phyloP scores from a whole-genome alignment of 2,888 invertebrate genomes.

The Hirtodrosophila cameraria region DNA sequence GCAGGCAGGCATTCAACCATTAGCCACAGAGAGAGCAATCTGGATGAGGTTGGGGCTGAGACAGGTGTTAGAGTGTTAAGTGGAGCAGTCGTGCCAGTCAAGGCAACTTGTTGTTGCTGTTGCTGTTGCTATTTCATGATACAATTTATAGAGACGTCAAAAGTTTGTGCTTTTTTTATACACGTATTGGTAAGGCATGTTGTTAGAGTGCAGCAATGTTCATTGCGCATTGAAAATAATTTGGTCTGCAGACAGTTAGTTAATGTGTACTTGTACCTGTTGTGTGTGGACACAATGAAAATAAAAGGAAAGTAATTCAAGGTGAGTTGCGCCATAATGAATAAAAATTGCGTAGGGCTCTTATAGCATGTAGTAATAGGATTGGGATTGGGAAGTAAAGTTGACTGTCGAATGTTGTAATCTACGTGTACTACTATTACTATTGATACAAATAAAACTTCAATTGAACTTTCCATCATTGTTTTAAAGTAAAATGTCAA shows the following conservation, averaged over 20 bases:
- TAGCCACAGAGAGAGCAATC: slow-evolving; percentile 36
- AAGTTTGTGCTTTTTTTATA: slow-evolving; percentile 33
- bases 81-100: slow-evolving; percentile 60
- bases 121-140: slow-evolving; percentile 34
- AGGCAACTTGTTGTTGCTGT: slow-evolving; percentile 38
- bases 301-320: slow-evolving; percentile 61
- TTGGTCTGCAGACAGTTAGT: slow-evolving; percentile 21
- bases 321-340: slow-evolving; percentile 52
- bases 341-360: slow-evolving; percentile 21
- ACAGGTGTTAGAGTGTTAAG: slow-evolving; percentile 65
- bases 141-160: slow-evolving; percentile 55
- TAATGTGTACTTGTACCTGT: slow-evolving; percentile 7
- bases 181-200: slow-evolving; percentile 17
- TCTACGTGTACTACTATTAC: not conserved
- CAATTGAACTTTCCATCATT: slow-evolving; percentile 24
- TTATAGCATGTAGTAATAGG: not conserved
- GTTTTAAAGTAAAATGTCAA: slow-evolving; percentile 26
- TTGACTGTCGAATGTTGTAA: not conserved
- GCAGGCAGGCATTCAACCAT: slow-evolving; percentile 27
- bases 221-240: slow-evolving; percentile 52
- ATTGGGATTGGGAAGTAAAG: slow-evolving; percentile 9
- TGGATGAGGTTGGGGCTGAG: slow-evolving; percentile 28
- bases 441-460: slow-evolving; percentile 2
- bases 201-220: slow-evolving; percentile 37
- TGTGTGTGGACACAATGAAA: slow-evolving; percentile 22